Conservation (phyloP, 1,140 invertebrate species). For the Drosophila bocqueti region DNA sequence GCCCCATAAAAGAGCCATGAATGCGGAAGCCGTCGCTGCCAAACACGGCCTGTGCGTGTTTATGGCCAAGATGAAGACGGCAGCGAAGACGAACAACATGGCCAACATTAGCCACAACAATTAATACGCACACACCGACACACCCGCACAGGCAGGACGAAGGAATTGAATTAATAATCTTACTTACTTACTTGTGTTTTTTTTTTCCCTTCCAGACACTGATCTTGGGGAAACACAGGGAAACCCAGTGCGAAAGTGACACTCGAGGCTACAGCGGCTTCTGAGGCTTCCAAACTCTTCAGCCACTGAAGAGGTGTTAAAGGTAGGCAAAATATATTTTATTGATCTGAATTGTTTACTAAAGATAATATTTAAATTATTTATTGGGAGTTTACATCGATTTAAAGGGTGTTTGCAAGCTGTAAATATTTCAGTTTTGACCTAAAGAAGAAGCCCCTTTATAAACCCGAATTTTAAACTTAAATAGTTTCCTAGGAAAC, state of each 20-base stretch:
- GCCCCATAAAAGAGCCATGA: constrained; percentile 56
- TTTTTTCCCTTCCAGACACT: constrained; percentile 32
- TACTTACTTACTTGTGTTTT: constrained; percentile 32
- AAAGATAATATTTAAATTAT: background rate
- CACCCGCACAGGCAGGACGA: constrained; percentile 8
- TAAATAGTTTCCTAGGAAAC: too few species aligned
- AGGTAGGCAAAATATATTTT: background rate
- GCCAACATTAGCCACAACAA: constrained; percentile 64
- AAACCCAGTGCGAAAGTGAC: constrained; percentile 3
- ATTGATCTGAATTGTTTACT: too few species aligned
- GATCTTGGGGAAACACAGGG: constrained; percentile 18
- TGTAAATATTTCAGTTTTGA: background rate
- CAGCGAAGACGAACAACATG: constrained; percentile 22
- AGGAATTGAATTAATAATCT: constrained; percentile 74
- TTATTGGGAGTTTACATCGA: background rate
- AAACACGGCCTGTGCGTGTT: constrained; percentile 79
- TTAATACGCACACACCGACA: constrained; percentile 61
- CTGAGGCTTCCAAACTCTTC: background rate
- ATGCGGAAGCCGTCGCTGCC: constrained; percentile 72
- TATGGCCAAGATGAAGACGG: constrained; percentile 58
- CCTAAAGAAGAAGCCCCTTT: too few species aligned
- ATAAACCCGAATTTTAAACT: background rate
- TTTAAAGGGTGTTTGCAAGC: background rate
- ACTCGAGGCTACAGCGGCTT: background rate
- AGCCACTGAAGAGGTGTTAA: background rate